phyloP scores from a whole-genome alignment of 2,113 vertebrate genomes.

The Chaetura pelagica region DNA sequence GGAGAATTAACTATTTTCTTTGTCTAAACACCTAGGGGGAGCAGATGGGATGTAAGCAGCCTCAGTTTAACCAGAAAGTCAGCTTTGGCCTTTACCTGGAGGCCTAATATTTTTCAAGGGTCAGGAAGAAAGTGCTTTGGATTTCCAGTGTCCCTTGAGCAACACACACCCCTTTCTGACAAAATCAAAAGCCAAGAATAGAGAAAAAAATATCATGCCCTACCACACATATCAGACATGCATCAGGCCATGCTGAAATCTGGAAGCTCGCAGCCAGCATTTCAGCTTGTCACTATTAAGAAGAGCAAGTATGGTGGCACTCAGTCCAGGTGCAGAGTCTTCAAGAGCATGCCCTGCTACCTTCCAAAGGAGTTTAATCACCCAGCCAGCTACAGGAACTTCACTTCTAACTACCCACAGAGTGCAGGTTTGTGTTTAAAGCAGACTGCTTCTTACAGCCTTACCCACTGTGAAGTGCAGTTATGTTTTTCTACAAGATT shows the following conservation, averaged over 20 bases:
- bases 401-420: constrained; percentile 22
- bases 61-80: neutral
- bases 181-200: constrained; percentile 4
- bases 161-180: neutral
- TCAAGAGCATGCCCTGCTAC: constrained; percentile 6
- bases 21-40: neutral
- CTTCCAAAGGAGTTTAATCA: constrained; percentile 17
- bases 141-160: neutral
- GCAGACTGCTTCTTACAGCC: constrained; percentile 35
- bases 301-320: neutral
- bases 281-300: neutral
- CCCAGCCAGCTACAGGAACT: neutral
- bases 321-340: neutral
- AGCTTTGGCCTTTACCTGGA: neutral
- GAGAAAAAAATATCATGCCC: neutral
- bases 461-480: constrained; percentile 47
- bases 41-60: neutral
- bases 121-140: neutral
- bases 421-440: constrained; percentile 50
- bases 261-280: neutral
- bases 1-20: constrained; percentile 2
- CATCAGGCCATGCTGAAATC: neutral
- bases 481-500: constrained; percentile 54
- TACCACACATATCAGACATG: neutral
- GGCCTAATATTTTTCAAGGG: neutral